Conservation (phyloP, 2,888 invertebrate species). For the Apamea monoglypha region DNA sequence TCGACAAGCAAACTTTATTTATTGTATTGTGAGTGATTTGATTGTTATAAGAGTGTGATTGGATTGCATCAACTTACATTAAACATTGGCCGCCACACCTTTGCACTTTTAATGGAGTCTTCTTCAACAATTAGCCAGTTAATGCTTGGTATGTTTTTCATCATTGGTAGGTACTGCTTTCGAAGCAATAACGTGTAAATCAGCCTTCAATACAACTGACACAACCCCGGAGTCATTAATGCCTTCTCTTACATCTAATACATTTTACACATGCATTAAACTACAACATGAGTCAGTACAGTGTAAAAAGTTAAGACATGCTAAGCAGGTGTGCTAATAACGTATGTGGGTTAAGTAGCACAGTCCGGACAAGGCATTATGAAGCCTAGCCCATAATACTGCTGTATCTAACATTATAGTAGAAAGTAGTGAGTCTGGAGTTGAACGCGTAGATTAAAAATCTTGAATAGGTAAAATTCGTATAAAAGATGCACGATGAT, state of each 20-base stretch:
- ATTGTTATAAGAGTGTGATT: not conserved
- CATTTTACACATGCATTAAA: not conserved
- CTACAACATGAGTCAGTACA: not conserved
- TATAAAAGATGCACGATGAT: not conserved
- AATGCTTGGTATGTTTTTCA: not conserved
- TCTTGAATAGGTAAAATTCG: not conserved
- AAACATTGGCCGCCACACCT: not conserved
- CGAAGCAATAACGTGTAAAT: not conserved
- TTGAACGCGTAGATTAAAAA: not conserved
- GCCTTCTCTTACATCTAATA: not conserved
- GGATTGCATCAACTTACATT: not conserved
- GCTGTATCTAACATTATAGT: not conserved
- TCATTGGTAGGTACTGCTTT: not conserved
- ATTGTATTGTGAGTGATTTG: no score
- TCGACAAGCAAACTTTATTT: no score
- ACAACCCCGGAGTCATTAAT: not conserved
- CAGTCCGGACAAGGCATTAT: not conserved
- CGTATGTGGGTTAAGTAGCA: constrained; percentile 21
- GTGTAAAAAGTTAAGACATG: constrained; percentile 15
- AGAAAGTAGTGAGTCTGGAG: not conserved
- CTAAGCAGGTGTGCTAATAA: constrained; percentile 13
- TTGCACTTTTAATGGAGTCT: not conserved
- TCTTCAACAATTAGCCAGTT: not conserved
- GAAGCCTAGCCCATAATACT: not conserved
- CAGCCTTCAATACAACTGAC: not conserved